Evolutionary conservation across 2,888 invertebrate genomes (phyloP), one percentile per base, ranked within the genome.

Genomic region (Heliconius sara): DNA sequence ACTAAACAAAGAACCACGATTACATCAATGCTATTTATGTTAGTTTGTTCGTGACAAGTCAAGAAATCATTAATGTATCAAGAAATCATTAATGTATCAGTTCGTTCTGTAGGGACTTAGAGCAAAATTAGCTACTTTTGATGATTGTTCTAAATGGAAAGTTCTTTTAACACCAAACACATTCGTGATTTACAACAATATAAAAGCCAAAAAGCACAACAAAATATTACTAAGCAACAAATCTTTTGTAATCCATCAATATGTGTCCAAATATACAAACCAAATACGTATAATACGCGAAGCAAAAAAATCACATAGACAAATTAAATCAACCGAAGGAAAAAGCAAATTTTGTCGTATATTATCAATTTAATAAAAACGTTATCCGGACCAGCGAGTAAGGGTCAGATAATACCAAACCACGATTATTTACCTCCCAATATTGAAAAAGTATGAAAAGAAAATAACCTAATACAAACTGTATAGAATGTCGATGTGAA

Each of bases 361-460:
- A 73, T 82, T 77, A 80, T 80, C 75, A 78, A 79, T 79, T 79
- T 79, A 76, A 82, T 79, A 85, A 86, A 85, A 85, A 86, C 84
- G 86, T 86, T 84, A 84, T 83, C 80, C 84, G 83, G 81, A 80
- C 82, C 83, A 83, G 78, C 75, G 77, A 74, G 47, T 85, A 85
- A 78, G 83, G 76, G 72, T 83, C 80, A 80, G 79, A 84, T 85
- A 84, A 84, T 84, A 76, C 81, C 82, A 76, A 84, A 83, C 81
- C 81, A 80, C 83, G 80, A 79, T 78, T 81, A 81, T 77, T 80
- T 82, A 84, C 83, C 82, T 83, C 79, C 83, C 82, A 83, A 83
- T 84, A 84, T 83, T 27, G 76, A 83, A 68, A 78, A 75, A 79
- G 83, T 84, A 89, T 87, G 89, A 85, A 27, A 87, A 86, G 80